Evolutionary conservation across 1,140 invertebrate species (phyloP).

Genomic region (Aricia agestis): DNA sequence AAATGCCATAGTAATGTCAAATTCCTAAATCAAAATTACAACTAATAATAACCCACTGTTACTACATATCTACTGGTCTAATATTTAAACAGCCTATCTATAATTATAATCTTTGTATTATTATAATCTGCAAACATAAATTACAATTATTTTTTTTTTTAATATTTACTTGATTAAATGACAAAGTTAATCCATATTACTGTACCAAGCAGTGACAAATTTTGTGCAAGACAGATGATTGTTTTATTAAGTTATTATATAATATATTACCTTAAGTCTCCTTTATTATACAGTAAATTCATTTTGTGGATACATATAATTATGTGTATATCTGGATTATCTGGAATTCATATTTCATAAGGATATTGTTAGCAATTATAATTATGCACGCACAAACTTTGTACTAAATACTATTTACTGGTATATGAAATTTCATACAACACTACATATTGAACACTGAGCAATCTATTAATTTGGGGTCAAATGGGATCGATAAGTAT

Average conservation of each 20-base stretch:
- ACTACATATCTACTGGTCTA: slow-evolving; percentile 4
- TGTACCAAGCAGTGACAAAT: no score
- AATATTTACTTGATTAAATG: no score
- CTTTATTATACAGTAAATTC: no score
- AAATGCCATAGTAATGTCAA: slow-evolving; percentile 1
- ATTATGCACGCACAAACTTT: background rate
- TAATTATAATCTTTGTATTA: background rate
- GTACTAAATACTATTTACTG: background rate
- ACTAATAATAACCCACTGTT: slow-evolving; percentile 1
- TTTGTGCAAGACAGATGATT: no score
- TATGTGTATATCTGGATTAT: no score
- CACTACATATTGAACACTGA: slow-evolving; percentile 10
- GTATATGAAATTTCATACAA: background rate
- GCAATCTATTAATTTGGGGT: slow-evolving; percentile 11
- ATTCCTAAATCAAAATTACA: background rate
- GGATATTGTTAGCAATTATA: background rate
- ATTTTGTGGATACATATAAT: no score
- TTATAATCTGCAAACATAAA: no score
- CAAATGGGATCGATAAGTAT: slow-evolving; percentile 5
- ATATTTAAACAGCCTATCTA: background rate
- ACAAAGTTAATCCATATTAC: no score
- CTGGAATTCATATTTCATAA: background rate
- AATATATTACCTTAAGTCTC: no score
- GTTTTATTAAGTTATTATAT: no score
- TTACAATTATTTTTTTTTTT: no score